Evolutionary conservation across 2,797 vertebrate species (phyloP).

Genomic region (Taeniopygia guttata): DNA sequence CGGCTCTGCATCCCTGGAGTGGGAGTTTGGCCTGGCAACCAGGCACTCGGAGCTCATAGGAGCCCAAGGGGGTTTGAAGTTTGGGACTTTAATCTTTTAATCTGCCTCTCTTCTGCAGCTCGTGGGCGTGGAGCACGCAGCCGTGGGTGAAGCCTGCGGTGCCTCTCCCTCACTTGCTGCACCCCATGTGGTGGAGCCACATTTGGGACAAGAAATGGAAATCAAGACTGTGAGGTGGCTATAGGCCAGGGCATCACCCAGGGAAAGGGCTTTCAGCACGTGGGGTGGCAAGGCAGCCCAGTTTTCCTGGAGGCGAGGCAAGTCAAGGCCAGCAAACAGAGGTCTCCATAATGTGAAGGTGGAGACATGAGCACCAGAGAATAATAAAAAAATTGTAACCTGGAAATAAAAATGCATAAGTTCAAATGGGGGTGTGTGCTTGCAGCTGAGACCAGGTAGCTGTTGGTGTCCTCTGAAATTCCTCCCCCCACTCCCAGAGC

Average conservation of each 20-base stretch:
- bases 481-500: background rate
- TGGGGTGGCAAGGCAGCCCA: background rate
- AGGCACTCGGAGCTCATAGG: constrained; percentile 6
- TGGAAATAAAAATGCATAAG: background rate
- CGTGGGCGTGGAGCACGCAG: background rate
- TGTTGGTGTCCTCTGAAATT: background rate
- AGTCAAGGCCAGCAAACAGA: background rate
- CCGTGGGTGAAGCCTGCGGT: background rate
- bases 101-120: background rate
- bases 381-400: background rate
- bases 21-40: constrained; percentile 24
- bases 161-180: background rate
- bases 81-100: constrained; percentile 32
- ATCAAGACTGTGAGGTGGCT: background rate
- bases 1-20: background rate
- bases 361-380: background rate
- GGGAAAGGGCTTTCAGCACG: background rate
- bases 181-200: rapidly evolving
- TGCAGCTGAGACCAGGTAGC: background rate
- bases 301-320: background rate
- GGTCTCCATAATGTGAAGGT: background rate
- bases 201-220: background rate
- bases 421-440: background rate
- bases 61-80: constrained; percentile 11
- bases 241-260: background rate